Conservation (phyloP, 2,113 vertebrate genomes). For the Dicrurus megarhynchus region DNA sequence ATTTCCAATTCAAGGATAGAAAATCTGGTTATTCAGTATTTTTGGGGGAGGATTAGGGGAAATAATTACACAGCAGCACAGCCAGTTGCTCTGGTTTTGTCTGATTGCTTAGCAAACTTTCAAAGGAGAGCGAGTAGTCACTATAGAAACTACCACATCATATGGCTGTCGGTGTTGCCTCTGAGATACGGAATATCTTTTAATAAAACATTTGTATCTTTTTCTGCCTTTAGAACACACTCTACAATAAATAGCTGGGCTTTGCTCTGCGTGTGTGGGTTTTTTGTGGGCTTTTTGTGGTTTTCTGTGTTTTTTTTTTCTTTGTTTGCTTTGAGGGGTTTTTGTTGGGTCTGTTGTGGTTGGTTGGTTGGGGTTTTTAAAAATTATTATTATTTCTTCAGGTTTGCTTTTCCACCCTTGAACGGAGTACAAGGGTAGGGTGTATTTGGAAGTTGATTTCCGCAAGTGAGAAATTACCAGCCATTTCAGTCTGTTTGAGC, state of each 20-base stretch:
- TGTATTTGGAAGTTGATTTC: not conserved
- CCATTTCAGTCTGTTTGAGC: not conserved
- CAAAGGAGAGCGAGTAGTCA: slow-evolving; percentile 40
- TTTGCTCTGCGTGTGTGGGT: not conserved
- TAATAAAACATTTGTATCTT: not conserved
- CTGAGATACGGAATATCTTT: not conserved
- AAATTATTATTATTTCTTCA: not conserved
- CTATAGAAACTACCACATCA: slow-evolving; percentile 71
- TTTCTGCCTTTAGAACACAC: not conserved
- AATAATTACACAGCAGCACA: not conserved
- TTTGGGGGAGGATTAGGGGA: not conserved
- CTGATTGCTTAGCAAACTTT: slow-evolving; percentile 8
- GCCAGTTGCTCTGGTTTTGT: slow-evolving; percentile 32
- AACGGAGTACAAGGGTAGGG: not conserved
- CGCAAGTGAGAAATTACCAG: not conserved
- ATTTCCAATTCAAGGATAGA: slow-evolving; percentile 44
- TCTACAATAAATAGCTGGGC: not conserved
- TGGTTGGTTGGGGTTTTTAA: not conserved
- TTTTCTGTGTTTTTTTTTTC: no score
- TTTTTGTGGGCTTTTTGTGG: accelerated
- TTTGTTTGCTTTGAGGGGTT: accelerated
- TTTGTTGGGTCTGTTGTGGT: no score
- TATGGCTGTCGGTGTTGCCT: not conserved
- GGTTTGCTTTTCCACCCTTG: not conserved
- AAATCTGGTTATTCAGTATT: slow-evolving; percentile 20